phyloP scores from a whole-genome alignment of 2,888 invertebrate genomes.

The Beris chalybata region DNA sequence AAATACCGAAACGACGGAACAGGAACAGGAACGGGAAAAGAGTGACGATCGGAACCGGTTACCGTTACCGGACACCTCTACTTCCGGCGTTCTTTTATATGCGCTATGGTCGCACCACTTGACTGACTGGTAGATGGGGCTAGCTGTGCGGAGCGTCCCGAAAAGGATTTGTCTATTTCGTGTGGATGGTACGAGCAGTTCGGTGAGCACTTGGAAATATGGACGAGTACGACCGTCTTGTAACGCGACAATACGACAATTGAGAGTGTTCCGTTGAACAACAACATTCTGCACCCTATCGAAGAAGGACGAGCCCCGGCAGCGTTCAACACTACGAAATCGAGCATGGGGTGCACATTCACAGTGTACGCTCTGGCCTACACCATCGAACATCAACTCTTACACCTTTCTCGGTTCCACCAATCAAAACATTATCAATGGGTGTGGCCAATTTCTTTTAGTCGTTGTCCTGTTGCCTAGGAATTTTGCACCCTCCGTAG shows the following conservation, averaged over 20 bases:
- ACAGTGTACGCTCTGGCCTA: not conserved
- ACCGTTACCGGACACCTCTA: slow-evolving; percentile 59
- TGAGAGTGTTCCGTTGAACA: slow-evolving; percentile 44
- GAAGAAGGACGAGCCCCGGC: slow-evolving; percentile 29
- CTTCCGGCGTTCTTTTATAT: slow-evolving; percentile 54
- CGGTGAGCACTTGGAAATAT: not conserved
- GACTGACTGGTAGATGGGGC: not conserved
- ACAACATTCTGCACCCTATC: slow-evolving; percentile 27
- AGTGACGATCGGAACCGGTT: slow-evolving; percentile 59
- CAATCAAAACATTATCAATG: slow-evolving; percentile 40
- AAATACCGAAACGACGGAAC: slow-evolving; percentile 47
- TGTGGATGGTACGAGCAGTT: not conserved
- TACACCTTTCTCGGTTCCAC: slow-evolving; percentile 44
- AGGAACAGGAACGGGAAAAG: slow-evolving; percentile 58
- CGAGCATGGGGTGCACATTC: slow-evolving; percentile 1
- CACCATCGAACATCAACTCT: slow-evolving; percentile 7
- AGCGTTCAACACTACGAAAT: slow-evolving; percentile 1
- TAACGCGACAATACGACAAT: slow-evolving; percentile 56
- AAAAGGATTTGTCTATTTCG: slow-evolving; percentile 2
- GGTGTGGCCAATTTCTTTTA: slow-evolving; percentile 32
- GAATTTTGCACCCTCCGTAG: slow-evolving; percentile 29
- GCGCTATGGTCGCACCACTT: slow-evolving; percentile 6
- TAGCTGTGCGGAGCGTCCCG: not conserved
- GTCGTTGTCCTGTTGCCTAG: slow-evolving; percentile 34
- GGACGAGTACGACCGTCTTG: slow-evolving; percentile 56